Evolutionary conservation across 2,888 invertebrate species (phyloP).

Genomic region (Meganola albula): DNA sequence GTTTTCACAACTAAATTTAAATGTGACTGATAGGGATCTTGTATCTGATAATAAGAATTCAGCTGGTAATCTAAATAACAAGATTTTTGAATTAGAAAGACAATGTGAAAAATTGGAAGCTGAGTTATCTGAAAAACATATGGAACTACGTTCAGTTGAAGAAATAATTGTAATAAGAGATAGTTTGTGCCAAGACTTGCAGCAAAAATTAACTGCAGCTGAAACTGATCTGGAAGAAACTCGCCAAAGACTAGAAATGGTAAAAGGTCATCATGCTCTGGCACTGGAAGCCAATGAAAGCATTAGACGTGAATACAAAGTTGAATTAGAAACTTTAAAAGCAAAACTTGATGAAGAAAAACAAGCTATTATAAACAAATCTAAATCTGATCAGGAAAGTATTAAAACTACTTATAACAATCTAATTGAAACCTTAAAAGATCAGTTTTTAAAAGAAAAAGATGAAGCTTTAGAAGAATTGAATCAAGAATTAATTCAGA

Average conservation of each 20-base stretch:
- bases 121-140: slow-evolving; percentile 61
- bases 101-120: slow-evolving; percentile 57
- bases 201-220: slow-evolving; percentile 56
- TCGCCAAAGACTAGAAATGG: slow-evolving; percentile 67
- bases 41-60: slow-evolving; percentile 14
- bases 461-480: slow-evolving; percentile 52
- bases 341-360: slow-evolving; percentile 68
- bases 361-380: slow-evolving; percentile 50
- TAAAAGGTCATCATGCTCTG: slow-evolving; percentile 69
- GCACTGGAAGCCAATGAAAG: slow-evolving; percentile 73
- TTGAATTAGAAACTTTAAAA: slow-evolving; percentile 63
- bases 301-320: slow-evolving; percentile 68
- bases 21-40: slow-evolving; percentile 16
- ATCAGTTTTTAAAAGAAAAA: slow-evolving; percentile 55
- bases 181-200: slow-evolving; percentile 64
- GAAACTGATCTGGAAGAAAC: slow-evolving; percentile 59
- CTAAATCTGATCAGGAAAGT: slow-evolving; percentile 55
- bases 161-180: slow-evolving; percentile 65
- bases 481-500: slow-evolving; percentile 45
- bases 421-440: slow-evolving; percentile 50
- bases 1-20: slow-evolving; percentile 31
- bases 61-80: slow-evolving; percentile 40
- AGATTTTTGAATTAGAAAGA: slow-evolving; percentile 47
- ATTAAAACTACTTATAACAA: slow-evolving; percentile 53
- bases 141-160: slow-evolving; percentile 60